Evolutionary conservation across 2,797 vertebrate genomes (phyloP).

Genomic region (Catamblyrhynchus diadema): DNA sequence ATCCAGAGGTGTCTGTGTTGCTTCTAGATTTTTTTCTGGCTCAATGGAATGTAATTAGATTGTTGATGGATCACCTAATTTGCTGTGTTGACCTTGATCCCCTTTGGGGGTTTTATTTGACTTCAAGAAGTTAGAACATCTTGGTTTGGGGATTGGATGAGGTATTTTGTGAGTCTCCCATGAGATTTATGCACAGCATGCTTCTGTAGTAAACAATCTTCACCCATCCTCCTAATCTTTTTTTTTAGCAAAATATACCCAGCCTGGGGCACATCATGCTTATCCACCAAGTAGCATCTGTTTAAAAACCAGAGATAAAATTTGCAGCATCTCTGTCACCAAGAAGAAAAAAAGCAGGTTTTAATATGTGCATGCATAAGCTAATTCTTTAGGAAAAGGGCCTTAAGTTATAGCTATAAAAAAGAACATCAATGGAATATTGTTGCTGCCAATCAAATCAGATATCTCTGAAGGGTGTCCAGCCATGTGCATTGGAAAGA

Average conservation of each 20-base stretch:
- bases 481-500: slow-evolving; percentile 38
- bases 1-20: background rate
- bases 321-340: background rate
- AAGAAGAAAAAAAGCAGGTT: background rate
- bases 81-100: background rate
- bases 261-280: background rate
- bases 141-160: background rate
- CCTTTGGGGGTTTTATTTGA: background rate
- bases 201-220: background rate
- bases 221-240: background rate
- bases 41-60: slow-evolving; percentile 1
- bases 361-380: slow-evolving; percentile 17
- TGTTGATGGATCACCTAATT: background rate
- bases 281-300: background rate
- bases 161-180: background rate
- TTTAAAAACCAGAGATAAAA: slow-evolving; percentile 21
- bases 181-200: background rate
- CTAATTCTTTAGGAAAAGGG: slow-evolving; percentile 5
- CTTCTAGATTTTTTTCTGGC: slow-evolving; percentile 22
- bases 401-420: slow-evolving; percentile 6
- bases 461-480: slow-evolving; percentile 48
- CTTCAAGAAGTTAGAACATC: background rate
- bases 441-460: slow-evolving; percentile 57
- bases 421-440: slow-evolving; percentile 30
- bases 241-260: background rate